Percentiles rank a stretch among this genome's conserved stretches.
phyloP scores from a whole-genome alignment of 1,140 invertebrate species.

The Cataglyphis hispanica region DNA sequence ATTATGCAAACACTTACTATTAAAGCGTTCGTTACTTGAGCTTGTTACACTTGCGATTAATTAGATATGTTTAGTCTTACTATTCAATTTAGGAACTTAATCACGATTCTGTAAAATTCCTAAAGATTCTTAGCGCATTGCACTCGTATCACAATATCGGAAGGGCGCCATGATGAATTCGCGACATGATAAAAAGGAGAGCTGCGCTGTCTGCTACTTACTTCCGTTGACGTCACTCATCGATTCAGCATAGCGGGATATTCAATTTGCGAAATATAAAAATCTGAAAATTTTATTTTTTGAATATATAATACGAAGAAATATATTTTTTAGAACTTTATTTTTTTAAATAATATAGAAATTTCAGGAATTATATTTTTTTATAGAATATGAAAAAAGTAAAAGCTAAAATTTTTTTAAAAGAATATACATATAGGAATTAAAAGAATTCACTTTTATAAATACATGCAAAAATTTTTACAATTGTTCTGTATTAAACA shows the following conservation, averaged over 20 bases:
- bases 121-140: constrained; percentile 46
- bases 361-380: neutral
- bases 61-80: neutral
- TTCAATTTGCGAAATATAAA: constrained; percentile 22
- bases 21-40: constrained; percentile 32
- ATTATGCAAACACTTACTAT: constrained; percentile 58
- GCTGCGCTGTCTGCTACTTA: constrained; percentile 33
- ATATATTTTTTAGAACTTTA: neutral
- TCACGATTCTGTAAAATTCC: neutral
- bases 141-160: constrained; percentile 22
- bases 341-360: neutral
- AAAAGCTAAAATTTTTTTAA: neutral
- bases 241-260: constrained; percentile 30
- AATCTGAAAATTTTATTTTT: constrained; percentile 61
- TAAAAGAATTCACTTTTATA: neutral
- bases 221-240: constrained; percentile 57
- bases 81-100: constrained; percentile 21
- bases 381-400: neutral
- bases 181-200: constrained; percentile 49
- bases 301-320: neutral
- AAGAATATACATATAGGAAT: neutral
- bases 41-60: neutral
- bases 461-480: neutral
- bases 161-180: constrained; percentile 78
- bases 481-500: too few relatives aligned